Evolutionary conservation across 2,797 vertebrate genomes (phyloP).

Genomic region (Scolopax rusticola): DNA sequence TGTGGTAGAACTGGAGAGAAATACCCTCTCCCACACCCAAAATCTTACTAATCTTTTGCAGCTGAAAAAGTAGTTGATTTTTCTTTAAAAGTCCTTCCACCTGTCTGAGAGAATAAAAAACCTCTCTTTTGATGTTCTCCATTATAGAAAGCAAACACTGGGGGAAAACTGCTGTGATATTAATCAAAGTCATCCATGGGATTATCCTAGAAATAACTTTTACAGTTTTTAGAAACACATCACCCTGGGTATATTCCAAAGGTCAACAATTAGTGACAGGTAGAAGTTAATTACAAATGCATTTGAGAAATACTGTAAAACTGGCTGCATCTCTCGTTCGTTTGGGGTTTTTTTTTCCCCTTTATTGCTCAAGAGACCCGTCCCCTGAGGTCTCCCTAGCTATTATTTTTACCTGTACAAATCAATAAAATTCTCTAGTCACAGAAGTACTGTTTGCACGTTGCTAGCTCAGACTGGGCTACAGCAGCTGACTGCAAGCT

Average conservation of each 20-base stretch:
- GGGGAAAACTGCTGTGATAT: slow-evolving; percentile 36
- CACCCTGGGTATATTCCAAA: slow-evolving; percentile 28
- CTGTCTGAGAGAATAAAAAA: slow-evolving; percentile 47
- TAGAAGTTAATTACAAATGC: slow-evolving; percentile 46
- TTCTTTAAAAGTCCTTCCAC: slow-evolving; percentile 48
- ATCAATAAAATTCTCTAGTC: neutral
- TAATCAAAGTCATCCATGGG: slow-evolving; percentile 30
- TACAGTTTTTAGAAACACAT: slow-evolving; percentile 35
- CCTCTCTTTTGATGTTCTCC: slow-evolving; percentile 39
- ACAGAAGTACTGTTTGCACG: neutral
- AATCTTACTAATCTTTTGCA: slow-evolving; percentile 64
- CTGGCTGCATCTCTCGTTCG: neutral
- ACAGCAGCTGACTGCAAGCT: slow-evolving; percentile 61
- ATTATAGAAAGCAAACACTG: slow-evolving; percentile 52
- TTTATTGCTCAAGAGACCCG: neutral
- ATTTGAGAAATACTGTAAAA: slow-evolving; percentile 54
- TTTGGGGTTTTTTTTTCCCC: neutral
- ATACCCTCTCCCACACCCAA: neutral
- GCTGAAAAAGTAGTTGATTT: slow-evolving; percentile 69
- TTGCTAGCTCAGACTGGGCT: neutral
- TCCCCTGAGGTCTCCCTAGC: neutral
- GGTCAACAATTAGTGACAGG: slow-evolving; percentile 27
- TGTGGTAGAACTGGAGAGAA: slow-evolving; percentile 37
- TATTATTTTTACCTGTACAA: slow-evolving; percentile 28
- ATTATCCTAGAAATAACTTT: slow-evolving; percentile 51